Conservation (phyloP, 2,888 invertebrate genomes). For the Calliphora vomitoria region DNA sequence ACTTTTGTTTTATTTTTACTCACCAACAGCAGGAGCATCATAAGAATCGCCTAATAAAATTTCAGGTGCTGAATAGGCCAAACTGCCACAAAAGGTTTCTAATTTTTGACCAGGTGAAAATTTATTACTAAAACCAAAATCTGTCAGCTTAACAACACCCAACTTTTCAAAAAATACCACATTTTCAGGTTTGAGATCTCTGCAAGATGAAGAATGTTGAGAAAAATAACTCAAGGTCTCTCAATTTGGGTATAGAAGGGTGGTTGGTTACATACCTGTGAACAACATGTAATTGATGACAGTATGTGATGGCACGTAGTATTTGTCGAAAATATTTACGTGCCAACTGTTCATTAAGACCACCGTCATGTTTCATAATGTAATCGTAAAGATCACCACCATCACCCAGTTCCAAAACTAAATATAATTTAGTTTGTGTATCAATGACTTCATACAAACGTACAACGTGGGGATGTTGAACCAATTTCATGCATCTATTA, state of each 20-base stretch:
- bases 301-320: conserved; percentile 98
- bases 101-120: conserved; percentile 98
- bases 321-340: conserved; percentile 98
- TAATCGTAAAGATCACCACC: conserved; percentile 99
- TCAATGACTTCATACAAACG: conserved; percentile 99
- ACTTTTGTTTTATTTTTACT: conserved; percentile 79
- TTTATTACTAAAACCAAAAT: conserved; percentile 98
- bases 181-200: conserved; percentile 99
- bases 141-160: conserved; percentile 98
- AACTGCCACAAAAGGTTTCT: conserved; percentile 98
- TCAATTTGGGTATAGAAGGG: no score
- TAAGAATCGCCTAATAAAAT: conserved; percentile 99
- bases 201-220: conserved; percentile 77
- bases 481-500: conserved; percentile 97
- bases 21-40: conserved; percentile 98
- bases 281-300: conserved; percentile 93
- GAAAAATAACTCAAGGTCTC: not conserved
- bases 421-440: conserved; percentile 98
- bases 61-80: conserved; percentile 99
- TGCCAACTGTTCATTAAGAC: conserved; percentile 92
- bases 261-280: conserved; percentile 85
- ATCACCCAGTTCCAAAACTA: conserved; percentile 98
- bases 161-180: conserved; percentile 99
- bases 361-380: conserved; percentile 97
- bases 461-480: conserved; percentile 99